Evolutionary conservation across 2,797 vertebrate species (phyloP).

Genomic region (Vireo griseus): DNA sequence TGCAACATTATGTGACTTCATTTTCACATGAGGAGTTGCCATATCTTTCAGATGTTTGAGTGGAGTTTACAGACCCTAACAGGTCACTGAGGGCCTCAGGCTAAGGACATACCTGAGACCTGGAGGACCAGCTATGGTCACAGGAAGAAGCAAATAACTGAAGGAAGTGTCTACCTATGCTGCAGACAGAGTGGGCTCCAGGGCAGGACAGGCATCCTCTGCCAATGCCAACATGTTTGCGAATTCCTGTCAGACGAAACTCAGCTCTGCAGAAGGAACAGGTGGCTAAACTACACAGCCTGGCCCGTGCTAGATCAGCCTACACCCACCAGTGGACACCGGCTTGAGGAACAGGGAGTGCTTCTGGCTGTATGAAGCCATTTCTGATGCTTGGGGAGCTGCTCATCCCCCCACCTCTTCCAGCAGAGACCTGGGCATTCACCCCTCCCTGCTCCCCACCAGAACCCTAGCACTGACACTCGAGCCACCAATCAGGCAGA

Average conservation of each 20-base stretch:
- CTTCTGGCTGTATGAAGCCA: background rate
- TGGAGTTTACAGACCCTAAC: background rate
- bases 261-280: background rate
- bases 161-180: background rate
- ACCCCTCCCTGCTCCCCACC: background rate
- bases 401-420: background rate
- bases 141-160: background rate
- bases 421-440: background rate
- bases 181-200: background rate
- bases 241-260: background rate
- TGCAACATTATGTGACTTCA: too few relatives aligned
- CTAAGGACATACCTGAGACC: background rate
- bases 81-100: background rate
- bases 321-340: fast-evolving
- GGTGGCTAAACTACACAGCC: background rate
- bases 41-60: background rate
- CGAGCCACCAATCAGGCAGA: fast-evolving
- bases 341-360: background rate
- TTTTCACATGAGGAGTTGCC: background rate
- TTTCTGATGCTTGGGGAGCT: background rate
- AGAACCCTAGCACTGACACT: background rate
- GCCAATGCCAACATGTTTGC: background rate
- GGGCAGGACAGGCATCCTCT: background rate
- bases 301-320: background rate
- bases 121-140: background rate